Percentiles rank a stretch among this genome's conserved stretches.
phyloP scores from a whole-genome alignment of 2,888 invertebrate genomes.

The Stegana nigrithorax region DNA sequence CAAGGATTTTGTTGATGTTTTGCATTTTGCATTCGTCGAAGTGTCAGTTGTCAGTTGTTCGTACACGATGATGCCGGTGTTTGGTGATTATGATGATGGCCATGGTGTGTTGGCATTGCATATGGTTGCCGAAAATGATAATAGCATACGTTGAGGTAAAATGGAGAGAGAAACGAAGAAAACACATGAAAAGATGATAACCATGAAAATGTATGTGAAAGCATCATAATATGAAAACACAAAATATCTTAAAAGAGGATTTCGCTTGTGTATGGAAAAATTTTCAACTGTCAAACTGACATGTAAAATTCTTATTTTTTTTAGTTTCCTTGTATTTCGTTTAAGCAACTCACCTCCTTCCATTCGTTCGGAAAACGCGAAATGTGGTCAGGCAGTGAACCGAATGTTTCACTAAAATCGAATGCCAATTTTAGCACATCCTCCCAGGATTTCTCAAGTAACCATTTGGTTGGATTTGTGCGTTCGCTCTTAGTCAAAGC shows the following conservation, averaged over 20 bases:
- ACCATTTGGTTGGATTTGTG: conserved; percentile 79
- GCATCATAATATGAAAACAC: conserved; percentile 19
- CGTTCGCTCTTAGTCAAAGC: conserved; percentile 79
- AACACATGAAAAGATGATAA: conserved; percentile 14
- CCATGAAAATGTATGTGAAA: conserved; percentile 20
- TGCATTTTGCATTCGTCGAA: conserved; percentile 33
- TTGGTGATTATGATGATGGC: conserved; percentile 43
- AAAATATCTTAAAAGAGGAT: conserved; percentile 6
- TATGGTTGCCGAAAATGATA: conserved; percentile 9
- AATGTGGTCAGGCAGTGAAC: conserved; percentile 75
- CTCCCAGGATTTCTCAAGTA: conserved; percentile 83
- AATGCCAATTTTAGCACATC: conserved; percentile 79
- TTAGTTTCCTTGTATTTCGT: neutral
- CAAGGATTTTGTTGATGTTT: conserved; percentile 31
- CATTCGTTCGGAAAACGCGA: conserved; percentile 71
- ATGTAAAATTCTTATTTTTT: neutral
- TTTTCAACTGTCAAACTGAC: conserved; percentile 10
- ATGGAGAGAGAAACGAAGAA: neutral
- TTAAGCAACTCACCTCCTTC: conserved; percentile 74
- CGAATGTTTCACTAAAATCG: conserved; percentile 78
- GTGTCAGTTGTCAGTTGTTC: conserved; percentile 7
- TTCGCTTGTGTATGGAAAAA: neutral
- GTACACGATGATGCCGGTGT: conserved; percentile 25
- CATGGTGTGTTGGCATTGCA: conserved; percentile 4
- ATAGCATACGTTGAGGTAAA: neutral